Evolutionary conservation across 2,888 invertebrate species (phyloP).

Genomic region (Clanis bilineata): DNA sequence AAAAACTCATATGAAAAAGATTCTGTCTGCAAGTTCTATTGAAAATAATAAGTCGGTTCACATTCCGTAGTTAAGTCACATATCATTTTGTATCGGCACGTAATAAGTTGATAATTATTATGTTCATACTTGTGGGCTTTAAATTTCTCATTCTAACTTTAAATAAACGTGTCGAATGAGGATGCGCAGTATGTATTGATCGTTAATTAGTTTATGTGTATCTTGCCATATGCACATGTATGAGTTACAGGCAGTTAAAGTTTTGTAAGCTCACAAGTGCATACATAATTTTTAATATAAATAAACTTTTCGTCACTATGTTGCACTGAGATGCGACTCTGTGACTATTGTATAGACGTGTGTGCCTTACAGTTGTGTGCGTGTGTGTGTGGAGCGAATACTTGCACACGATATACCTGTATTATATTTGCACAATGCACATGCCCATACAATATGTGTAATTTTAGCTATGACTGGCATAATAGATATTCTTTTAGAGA

Average conservation of each 20-base stretch:
- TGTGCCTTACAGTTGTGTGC: constrained; percentile 50
- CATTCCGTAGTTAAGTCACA: constrained; percentile 6
- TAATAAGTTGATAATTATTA: background rate
- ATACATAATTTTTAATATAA: background rate
- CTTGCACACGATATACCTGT: background rate
- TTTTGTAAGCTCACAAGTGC: no score
- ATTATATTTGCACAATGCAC: background rate
- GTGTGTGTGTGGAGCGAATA: constrained; percentile 20
- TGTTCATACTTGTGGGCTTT: background rate
- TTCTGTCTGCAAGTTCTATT: background rate
- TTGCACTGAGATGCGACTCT: background rate
- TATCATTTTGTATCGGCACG: background rate
- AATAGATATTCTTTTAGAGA: no score
- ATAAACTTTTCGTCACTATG: background rate
- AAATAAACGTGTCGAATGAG: no score
- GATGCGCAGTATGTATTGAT: no score
- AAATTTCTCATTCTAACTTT: no score
- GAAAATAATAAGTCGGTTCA: background rate
- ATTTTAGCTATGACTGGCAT: no score
- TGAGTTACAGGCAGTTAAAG: no score
- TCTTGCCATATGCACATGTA: no score
- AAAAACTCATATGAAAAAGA: no score
- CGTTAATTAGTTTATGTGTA: no score
- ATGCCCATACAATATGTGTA: no score
- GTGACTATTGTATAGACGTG: constrained; percentile 29